Conservation (phyloP, 2,888 invertebrate genomes). For the Arrhopalites spinosus region DNA sequence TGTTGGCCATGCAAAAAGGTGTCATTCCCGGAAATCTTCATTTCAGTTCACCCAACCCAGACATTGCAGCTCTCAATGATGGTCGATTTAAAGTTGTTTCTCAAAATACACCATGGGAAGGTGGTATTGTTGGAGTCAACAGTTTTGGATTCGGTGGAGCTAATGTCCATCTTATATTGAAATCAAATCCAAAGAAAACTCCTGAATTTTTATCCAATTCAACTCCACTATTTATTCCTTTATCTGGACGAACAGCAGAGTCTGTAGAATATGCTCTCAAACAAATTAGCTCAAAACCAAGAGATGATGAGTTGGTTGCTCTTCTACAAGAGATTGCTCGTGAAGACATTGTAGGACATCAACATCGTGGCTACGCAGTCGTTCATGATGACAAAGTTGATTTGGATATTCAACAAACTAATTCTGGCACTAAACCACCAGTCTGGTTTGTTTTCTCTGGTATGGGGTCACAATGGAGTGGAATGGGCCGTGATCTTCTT, state of each 20-base stretch:
- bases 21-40: constrained; percentile 91
- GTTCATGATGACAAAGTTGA: constrained; percentile 63
- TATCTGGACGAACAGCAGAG: constrained; percentile 84
- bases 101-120: constrained; percentile 80
- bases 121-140: constrained; percentile 91
- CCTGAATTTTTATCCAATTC: constrained; percentile 41
- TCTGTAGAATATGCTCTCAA: constrained; percentile 60
- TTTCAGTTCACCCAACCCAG: constrained; percentile 81
- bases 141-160: constrained; percentile 99
- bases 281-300: constrained; percentile 58
- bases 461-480: constrained; percentile 98
- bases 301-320: constrained; percentile 76
- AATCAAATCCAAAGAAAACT: constrained; percentile 73
- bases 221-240: constrained; percentile 69
- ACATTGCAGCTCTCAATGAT: constrained; percentile 87
- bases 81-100: constrained; percentile 90
- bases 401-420: constrained; percentile 54
- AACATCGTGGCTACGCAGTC: constrained; percentile 80
- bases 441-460: constrained; percentile 96
- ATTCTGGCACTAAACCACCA: constrained; percentile 66
- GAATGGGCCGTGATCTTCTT: constrained; percentile 74
- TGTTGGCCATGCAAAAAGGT: constrained; percentile 91
- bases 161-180: constrained; percentile 84
- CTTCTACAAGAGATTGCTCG: constrained; percentile 77
- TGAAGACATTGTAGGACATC: constrained; percentile 74